Base-by-base conservation (phyloP, 2,888 invertebrate genomes). In the Phasia obesa region DNA sequence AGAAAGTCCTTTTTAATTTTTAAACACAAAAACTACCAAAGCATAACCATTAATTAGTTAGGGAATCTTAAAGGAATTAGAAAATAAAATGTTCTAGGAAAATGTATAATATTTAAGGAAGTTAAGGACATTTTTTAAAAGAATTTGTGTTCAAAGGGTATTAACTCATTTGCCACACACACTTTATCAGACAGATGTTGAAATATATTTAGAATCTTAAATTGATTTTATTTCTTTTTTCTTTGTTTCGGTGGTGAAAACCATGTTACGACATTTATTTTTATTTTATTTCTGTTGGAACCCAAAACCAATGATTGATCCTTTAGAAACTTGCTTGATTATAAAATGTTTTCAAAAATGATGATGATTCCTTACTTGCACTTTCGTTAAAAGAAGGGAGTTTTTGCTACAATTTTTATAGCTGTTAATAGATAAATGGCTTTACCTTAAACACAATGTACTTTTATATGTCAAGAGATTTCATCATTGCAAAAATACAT, bases 21-120 rank as follows among this genome's bases (percentile, higher is more conserved):
- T 4, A 47, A n/a, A 35, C n/a, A 15, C 17, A 47, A 62, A 31
- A 15, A 31, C 9, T n/a, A 42, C n/a, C 51, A 64, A 62, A 74
- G 78, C 81, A 53, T 76, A 81, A 81, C 76, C 71, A 76, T 62
- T 67, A 76, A 76, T 60, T 81, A 71, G 76, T 71, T 31, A 67
- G 27, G 76, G 76, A 62, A 35, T 65, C 49, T 73, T 53, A 15
- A 75, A 65, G n/a, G n/a, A n/a, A n/a, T n/a, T n/a, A 25, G 15
- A 42, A 44, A 27, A 42, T 4, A 15, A 31, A 19, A 31, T 17
- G 6, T 1, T 2, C 4, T 21, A 42, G 1, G 1, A 11, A 1
- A 31, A n/a, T n/a, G 31, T 35, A 3, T 11, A 11, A 4, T n/a
- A n/a, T 27, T 27, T 27, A 38, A 38, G 2, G 7, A 42, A 42